Conservation (phyloP, 2,113 vertebrate species). For the Myanophis thanlyinensis region DNA sequence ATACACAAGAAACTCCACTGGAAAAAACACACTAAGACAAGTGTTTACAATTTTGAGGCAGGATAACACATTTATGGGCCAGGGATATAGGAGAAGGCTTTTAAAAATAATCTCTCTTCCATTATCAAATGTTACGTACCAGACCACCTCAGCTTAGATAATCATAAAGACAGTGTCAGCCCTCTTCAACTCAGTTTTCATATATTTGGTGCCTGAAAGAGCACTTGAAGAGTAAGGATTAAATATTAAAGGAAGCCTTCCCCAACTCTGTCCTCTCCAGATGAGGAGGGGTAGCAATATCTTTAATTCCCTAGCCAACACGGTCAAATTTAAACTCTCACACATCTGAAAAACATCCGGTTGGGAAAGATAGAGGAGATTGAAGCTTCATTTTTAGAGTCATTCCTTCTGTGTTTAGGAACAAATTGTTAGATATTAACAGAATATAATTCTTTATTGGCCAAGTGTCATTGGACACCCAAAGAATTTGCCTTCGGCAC, state of each 20-base stretch:
- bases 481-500: no score
- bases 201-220: conserved; percentile 42
- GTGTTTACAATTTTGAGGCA: conserved; percentile 37
- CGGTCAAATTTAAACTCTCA: neutral
- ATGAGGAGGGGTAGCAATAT: neutral
- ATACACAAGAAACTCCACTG: conserved; percentile 40
- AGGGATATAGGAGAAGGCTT: no score
- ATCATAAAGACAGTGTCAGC: conserved; percentile 44
- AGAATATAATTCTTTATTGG: no score
- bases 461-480: no score
- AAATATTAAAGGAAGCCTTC: neutral
- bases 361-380: conserved; percentile 25
- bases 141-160: conserved; percentile 40
- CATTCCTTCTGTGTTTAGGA: neutral
- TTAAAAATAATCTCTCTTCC: neutral
- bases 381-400: conserved; percentile 16
- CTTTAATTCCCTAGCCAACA: neutral
- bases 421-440: neutral
- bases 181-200: conserved; percentile 48
- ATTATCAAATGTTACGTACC: conserved; percentile 52
- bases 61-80: conserved; percentile 11
- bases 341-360: neutral
- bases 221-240: conserved; percentile 37
- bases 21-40: conserved; percentile 37
- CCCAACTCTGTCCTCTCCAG: neutral